Evolutionary conservation across 2,888 invertebrate genomes (phyloP).

Genomic region (Drosophila borealis): DNA sequence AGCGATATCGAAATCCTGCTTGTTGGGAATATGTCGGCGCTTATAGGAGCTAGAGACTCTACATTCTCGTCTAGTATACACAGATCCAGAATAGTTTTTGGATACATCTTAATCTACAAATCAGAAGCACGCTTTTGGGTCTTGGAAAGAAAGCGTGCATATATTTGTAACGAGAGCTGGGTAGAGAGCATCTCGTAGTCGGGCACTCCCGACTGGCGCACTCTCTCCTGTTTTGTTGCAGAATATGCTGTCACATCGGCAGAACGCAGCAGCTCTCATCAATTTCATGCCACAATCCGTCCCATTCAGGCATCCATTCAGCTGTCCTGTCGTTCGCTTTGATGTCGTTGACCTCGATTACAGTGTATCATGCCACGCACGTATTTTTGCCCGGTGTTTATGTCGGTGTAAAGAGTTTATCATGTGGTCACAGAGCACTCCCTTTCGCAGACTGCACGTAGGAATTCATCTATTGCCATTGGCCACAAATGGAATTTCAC

Average conservation of each 20-base stretch:
- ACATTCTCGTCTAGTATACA: too few relatives aligned
- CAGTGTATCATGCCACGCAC: constrained; percentile 73
- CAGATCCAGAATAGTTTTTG: too few relatives aligned
- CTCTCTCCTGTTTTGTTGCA: constrained; percentile 26
- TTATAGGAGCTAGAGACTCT: too few relatives aligned
- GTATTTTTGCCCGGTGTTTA: constrained; percentile 71
- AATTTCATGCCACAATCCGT: constrained; percentile 48
- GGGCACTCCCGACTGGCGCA: too few relatives aligned
- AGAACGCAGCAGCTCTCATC: constrained; percentile 40
- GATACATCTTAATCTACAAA: too few relatives aligned
- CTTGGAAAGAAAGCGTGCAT: too few relatives aligned
- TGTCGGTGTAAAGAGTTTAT: constrained; percentile 79
- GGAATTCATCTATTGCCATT: constrained; percentile 43
- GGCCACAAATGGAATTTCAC: constrained; percentile 50
- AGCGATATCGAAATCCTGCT: too few relatives aligned
- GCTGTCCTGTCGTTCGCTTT: constrained; percentile 7
- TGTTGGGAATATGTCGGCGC: too few relatives aligned
- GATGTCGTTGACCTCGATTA: constrained; percentile 65
- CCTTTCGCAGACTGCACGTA: constrained; percentile 8
- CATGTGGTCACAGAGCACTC: constrained; percentile 59
- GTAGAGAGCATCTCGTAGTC: too few relatives aligned
- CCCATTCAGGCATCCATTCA: constrained; percentile 10
- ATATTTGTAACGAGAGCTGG: too few relatives aligned
- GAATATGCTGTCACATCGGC: constrained; percentile 34
- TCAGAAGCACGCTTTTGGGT: too few relatives aligned